Conservation (phyloP, 2,888 invertebrate species). For the Himalopsyche japonica region DNA sequence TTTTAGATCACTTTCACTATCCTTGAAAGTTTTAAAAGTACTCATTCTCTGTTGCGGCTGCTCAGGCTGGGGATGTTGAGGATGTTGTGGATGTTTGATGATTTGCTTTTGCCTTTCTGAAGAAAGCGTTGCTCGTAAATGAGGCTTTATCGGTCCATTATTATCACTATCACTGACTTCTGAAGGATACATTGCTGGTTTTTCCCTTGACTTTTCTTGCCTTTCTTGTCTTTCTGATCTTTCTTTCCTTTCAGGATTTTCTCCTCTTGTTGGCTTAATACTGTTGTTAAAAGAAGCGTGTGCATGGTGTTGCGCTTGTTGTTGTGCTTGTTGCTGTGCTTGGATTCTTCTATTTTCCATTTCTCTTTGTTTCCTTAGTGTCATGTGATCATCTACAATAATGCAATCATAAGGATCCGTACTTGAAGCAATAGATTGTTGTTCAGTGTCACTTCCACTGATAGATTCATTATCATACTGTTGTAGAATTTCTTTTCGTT, state of each 20-base stretch:
- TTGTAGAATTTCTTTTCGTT: conserved; percentile 72
- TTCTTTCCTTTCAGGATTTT: not conserved
- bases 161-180: conserved; percentile 43
- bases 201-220: conserved; percentile 28
- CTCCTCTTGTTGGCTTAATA: not conserved
- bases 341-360: conserved; percentile 53
- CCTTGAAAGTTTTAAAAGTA: conserved; percentile 58
- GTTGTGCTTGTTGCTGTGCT: conserved; percentile 44
- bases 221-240: not conserved
- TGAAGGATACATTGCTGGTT: conserved; percentile 23
- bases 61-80: conserved; percentile 47
- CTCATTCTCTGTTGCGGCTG: conserved; percentile 54
- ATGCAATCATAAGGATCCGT: conserved; percentile 81
- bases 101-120: conserved; percentile 51
- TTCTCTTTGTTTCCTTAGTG: conserved; percentile 59
- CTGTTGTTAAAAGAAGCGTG: not conserved
- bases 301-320: conserved; percentile 29
- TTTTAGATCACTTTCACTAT: conserved; percentile 57
- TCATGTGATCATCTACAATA: conserved; percentile 78
- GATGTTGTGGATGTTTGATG: conserved; percentile 40
- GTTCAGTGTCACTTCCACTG: conserved; percentile 66
- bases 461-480: conserved; percentile 63
- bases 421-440: conserved; percentile 67
- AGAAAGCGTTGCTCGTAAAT: conserved; percentile 53
- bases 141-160: conserved; percentile 57